Conservation (phyloP, 2,797 vertebrate genomes). For the Trematomus bernacchii region DNA sequence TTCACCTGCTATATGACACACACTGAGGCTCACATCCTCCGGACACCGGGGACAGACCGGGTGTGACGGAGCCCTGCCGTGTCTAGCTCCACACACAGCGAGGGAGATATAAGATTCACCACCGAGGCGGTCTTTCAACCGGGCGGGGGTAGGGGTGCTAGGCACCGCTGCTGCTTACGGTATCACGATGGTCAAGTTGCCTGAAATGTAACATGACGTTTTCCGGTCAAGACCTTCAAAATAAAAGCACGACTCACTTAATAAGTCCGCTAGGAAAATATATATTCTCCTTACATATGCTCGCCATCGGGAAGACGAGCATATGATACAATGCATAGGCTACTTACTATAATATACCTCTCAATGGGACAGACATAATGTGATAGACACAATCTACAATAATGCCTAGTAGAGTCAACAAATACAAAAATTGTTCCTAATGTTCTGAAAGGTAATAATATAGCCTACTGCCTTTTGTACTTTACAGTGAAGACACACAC, state of each 20-base stretch:
- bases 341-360: neutral
- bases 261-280: neutral
- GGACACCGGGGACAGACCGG: constrained; percentile 46
- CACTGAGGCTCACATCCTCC: constrained; percentile 50
- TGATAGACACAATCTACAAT: neutral
- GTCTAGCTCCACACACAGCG: constrained; percentile 78
- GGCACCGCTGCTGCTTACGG: constrained; percentile 59
- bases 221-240: constrained; percentile 31
- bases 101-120: constrained; percentile 59
- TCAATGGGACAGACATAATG: neutral
- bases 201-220: fast-evolving
- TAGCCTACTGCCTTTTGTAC: neutral
- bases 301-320: fast-evolving
- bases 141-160: constrained; percentile 82
- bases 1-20: constrained; percentile 60
- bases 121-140: constrained; percentile 66
- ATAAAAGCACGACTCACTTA: constrained; percentile 6
- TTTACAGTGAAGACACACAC: fast-evolving
- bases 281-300: neutral
- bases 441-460: neutral
- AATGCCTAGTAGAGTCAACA: too few relatives aligned
- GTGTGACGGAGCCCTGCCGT: constrained; percentile 55
- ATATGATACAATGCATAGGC: neutral
- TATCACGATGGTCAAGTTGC: constrained; percentile 15
- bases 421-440: neutral